phyloP scores from a whole-genome alignment of 1,140 invertebrate genomes.

The Drosophila saltans region DNA sequence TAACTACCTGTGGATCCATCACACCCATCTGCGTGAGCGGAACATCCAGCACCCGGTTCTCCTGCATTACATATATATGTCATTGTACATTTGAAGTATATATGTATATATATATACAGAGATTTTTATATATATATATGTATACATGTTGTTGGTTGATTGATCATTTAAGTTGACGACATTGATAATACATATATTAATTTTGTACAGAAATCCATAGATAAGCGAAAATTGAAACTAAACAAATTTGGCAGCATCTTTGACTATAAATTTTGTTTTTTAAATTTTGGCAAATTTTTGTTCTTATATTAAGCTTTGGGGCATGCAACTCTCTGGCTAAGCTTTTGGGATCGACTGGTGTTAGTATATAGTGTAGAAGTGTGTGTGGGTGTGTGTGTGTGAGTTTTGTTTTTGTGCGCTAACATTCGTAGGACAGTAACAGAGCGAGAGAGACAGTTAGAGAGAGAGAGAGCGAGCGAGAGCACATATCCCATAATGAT shows the following conservation, averaged over 20 bases:
- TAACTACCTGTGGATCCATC: constrained; percentile 92
- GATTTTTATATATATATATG: constrained; percentile 28
- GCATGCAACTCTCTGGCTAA: constrained; percentile 62
- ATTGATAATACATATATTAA: constrained; percentile 28
- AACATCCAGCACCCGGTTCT: constrained; percentile 92
- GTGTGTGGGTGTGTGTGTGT: constrained; percentile 25
- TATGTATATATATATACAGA: constrained; percentile 48
- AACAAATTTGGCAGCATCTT: background rate
- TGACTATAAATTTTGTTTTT: background rate
- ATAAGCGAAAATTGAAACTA: constrained; percentile 11
- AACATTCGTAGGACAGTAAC: constrained; percentile 6
- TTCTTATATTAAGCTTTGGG: constrained; percentile 33
- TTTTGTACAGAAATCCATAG: constrained; percentile 40
- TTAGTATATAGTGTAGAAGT: constrained; percentile 27
- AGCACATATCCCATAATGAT: constrained; percentile 11
- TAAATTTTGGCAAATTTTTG: constrained; percentile 33
- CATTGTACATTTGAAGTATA: constrained; percentile 58
- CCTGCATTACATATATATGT: constrained; percentile 77
- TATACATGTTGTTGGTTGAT: constrained; percentile 31
- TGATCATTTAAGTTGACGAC: constrained; percentile 36
- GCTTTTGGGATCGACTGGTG: constrained; percentile 15
- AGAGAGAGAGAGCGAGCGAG: constrained; percentile 28
- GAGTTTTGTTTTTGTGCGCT: constrained; percentile 18
- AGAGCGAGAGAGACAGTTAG: constrained; percentile 22
- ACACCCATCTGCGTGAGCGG: constrained; percentile 93